Conservation (phyloP, 2,888 invertebrate species). For the Embidobia sp. region DNA sequence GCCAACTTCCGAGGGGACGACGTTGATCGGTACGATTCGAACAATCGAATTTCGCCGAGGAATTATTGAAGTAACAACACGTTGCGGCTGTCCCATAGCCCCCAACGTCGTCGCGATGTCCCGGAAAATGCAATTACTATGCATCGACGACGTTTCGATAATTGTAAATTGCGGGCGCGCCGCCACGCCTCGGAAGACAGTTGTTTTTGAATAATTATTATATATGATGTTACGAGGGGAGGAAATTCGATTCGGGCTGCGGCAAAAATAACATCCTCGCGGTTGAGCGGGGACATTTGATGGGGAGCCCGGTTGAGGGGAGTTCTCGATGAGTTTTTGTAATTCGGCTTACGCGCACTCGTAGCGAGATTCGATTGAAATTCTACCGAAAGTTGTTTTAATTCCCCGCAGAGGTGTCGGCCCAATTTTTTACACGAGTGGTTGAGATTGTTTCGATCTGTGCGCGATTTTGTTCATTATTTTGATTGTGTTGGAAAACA, state of each 20-base stretch:
- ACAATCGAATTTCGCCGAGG: slow-evolving; percentile 52
- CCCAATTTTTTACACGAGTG: not conserved
- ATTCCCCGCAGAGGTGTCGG: slow-evolving; percentile 7
- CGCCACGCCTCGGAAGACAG: slow-evolving; percentile 23
- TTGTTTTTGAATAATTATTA: slow-evolving; percentile 42
- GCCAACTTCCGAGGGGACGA: slow-evolving; percentile 56
- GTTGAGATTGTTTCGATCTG: no score
- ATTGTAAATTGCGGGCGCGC: slow-evolving; percentile 25
- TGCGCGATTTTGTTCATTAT: not conserved
- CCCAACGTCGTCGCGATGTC: no score
- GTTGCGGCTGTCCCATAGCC: no score
- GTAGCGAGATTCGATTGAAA: slow-evolving; percentile 12
- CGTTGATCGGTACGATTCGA: slow-evolving; percentile 44
- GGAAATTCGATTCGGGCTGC: slow-evolving; percentile 16
- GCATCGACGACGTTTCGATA: slow-evolving; percentile 40
- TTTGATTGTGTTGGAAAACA: no score
- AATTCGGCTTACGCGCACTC: slow-evolving; percentile 23
- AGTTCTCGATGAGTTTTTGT: slow-evolving; percentile 28
- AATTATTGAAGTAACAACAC: slow-evolving; percentile 46
- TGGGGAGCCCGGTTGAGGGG: slow-evolving; percentile 1
- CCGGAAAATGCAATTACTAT: slow-evolving; percentile 32
- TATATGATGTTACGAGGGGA: slow-evolving; percentile 8
- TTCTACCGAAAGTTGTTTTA: slow-evolving; percentile 22
- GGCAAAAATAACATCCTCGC: slow-evolving; percentile 22
- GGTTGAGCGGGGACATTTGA: slow-evolving; percentile 4